phyloP scores from a whole-genome alignment of 2,797 vertebrate genomes.

The Micropoecilia bifurca region DNA sequence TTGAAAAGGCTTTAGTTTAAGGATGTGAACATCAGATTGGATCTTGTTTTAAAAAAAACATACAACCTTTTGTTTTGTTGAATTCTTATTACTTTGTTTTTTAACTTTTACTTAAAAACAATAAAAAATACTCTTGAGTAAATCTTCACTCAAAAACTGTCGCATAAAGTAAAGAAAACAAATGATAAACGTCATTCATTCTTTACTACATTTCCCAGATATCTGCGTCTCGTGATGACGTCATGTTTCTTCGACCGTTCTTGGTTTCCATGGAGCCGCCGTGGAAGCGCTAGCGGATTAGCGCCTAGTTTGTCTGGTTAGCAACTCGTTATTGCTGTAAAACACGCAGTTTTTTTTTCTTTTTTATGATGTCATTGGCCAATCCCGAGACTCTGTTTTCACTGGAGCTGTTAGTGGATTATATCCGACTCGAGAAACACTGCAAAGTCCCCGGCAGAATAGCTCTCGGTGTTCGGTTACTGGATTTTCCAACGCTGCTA shows the following conservation, averaged over 20 bases:
- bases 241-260: slow-evolving; percentile 45
- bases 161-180: too few species aligned
- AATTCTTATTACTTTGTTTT: neutral
- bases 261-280: slow-evolving; percentile 69
- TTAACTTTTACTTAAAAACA: neutral
- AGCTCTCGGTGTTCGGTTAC: slow-evolving; percentile 82
- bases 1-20: neutral
- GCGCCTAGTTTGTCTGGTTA: neutral
- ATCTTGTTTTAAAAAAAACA: neutral
- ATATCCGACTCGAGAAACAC: slow-evolving; percentile 65
- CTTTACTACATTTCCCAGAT: slow-evolving; percentile 63
- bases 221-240: slow-evolving; percentile 30
- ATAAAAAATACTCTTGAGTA: neutral
- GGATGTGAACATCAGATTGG: neutral
- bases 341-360: neutral
- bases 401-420: slow-evolving; percentile 86
- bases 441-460: slow-evolving; percentile 44
- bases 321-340: neutral
- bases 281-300: slow-evolving; percentile 49
- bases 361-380: slow-evolving; percentile 32
- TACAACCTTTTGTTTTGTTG: neutral
- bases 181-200: neutral
- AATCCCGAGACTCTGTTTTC: slow-evolving; percentile 78
- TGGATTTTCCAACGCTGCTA: slow-evolving; percentile 89
- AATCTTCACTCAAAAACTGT: neutral